Conservation (phyloP, 2,797 vertebrate genomes). For the Xyrichtys novacula region DNA sequence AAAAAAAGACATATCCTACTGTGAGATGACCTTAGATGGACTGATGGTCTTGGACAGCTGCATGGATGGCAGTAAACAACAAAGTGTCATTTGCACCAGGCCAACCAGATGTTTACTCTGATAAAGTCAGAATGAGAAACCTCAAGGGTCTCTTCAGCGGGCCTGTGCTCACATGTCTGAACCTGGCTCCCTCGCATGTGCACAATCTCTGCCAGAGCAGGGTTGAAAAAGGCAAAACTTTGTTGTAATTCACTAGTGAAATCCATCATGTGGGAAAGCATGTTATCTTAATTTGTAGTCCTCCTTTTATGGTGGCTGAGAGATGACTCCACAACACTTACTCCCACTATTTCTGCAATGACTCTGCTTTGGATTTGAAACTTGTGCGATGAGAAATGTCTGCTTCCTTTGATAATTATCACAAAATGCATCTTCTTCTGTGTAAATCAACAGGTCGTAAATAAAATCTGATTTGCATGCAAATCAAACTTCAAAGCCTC, state of each 20-base stretch:
- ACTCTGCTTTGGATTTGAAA: conserved; percentile 5
- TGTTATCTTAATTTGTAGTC: conserved; percentile 17
- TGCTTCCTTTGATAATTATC: not conserved
- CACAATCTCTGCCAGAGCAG: not conserved
- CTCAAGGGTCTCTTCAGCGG: conserved; percentile 55
- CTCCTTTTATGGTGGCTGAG: not conserved
- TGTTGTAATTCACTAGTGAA: conserved; percentile 14
- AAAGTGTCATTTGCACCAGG: conserved; percentile 58
- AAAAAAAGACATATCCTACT: not conserved
- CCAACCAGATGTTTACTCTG: conserved; percentile 75
- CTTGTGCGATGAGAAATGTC: not conserved
- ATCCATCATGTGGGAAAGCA: conserved; percentile 33
- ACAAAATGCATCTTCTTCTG: conserved; percentile 7
- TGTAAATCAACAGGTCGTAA: not conserved
- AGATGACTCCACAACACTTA: not conserved
- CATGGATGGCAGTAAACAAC: conserved; percentile 52
- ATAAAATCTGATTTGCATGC: conserved; percentile 37
- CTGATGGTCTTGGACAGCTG: conserved; percentile 33
- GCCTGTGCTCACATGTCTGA: conserved; percentile 65
- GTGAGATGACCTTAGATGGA: conserved; percentile 10
- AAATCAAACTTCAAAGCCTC: conserved; percentile 21
- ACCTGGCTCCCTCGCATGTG: conserved; percentile 12
- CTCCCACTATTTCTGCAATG: not conserved
- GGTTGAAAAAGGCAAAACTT: conserved; percentile 26
- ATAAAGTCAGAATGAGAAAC: conserved; percentile 61